These are phyloP conservation scores for Rhinatrema bivittatum DNA, from an alignment of 2,797 vertebrate species.

Conservation along the genomic window DNA sequence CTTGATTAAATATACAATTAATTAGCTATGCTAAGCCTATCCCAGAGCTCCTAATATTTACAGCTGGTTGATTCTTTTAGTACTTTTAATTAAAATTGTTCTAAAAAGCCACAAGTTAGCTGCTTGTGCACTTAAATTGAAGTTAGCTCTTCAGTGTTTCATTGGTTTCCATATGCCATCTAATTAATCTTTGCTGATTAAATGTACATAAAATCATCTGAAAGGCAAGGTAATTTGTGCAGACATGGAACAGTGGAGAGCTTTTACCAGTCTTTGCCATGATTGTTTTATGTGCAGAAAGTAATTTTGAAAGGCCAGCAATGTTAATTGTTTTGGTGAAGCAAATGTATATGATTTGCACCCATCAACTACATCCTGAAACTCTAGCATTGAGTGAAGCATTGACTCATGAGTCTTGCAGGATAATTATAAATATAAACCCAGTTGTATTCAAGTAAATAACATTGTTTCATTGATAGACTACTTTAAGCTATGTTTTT, in stretches of 20 bases:
- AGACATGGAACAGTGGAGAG: conserved; percentile 44
- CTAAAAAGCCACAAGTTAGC: conserved; percentile 55
- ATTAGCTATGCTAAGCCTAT: conserved; percentile 65
- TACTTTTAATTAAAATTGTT: conserved; percentile 68
- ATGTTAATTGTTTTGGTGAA: conserved; percentile 48
- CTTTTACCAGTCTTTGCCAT: conserved; percentile 37
- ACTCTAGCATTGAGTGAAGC: not conserved
- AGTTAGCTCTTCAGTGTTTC: conserved; percentile 55
- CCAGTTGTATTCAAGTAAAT: too few species aligned
- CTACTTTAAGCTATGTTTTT: too few species aligned
- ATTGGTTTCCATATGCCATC: conserved; percentile 45
- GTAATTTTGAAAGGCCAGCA: conserved; percentile 38
- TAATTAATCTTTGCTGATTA: conserved; percentile 68
- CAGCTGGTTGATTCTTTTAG: conserved; percentile 57
- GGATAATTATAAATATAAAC: too few species aligned
- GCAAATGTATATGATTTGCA: conserved; percentile 18
- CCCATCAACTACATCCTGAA: conserved; percentile 7
- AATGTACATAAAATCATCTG: conserved; percentile 53
- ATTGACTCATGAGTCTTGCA: too few species aligned
- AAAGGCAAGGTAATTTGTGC: conserved; percentile 53
- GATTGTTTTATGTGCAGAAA: conserved; percentile 46
- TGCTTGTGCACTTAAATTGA: conserved; percentile 51
- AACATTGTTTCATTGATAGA: too few species aligned
- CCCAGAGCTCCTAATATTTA: conserved; percentile 59
- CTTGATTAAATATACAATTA: conserved; percentile 69